Evolutionary conservation across 2,888 invertebrate species (phyloP), one percentile per base, ranked within the genome.

Genomic region (Scelioninae gen. 2): DNA sequence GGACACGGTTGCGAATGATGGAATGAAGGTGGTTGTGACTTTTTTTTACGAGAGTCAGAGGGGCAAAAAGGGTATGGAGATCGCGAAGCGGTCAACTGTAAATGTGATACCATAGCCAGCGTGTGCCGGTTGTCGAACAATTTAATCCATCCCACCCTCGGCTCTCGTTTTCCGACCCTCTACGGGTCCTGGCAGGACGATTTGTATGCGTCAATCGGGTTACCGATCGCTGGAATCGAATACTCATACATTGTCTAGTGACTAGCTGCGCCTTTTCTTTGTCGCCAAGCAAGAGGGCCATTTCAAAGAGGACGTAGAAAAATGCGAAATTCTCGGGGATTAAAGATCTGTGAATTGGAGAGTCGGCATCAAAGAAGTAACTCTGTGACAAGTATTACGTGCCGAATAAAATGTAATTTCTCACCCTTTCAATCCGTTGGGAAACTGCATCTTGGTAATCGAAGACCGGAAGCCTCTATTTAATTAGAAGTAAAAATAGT

Each of bases 91-190:
- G 81, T 78, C 80, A 79, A 84, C 80, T 82, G 84, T 84, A 81
- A 84, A 84, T 81, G 83, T 80, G 84, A 84, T 84, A 84, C 83
- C 83, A 81, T 79, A 79, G 81, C 79, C 79, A 79, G 79, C 78
- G 77, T 77, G 77, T 76, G 75, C 77, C 78, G 73, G 76, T 73
- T 76, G 64, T 63, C 77, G 78, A 80, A 78, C 79, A 79, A 77
- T 77, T 78, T 80, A 70, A 75, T 80, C 80, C 78, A 76, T 75
- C 58, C 67, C 58, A 64, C 74, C 75, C 76, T 67, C 73, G 52
- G 65, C 57, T 58, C 71, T 39, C 64, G 46, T 61, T 65, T 69
- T 57, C 67, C 75, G 73, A 76, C 70, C 74, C 77, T 75, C 65
- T 73, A 75, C 69, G 77, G 77, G 78, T 77, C 77, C 77, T 76